phyloP scores from a whole-genome alignment of 1,140 invertebrate genomes.

The Drosophila cardini region DNA sequence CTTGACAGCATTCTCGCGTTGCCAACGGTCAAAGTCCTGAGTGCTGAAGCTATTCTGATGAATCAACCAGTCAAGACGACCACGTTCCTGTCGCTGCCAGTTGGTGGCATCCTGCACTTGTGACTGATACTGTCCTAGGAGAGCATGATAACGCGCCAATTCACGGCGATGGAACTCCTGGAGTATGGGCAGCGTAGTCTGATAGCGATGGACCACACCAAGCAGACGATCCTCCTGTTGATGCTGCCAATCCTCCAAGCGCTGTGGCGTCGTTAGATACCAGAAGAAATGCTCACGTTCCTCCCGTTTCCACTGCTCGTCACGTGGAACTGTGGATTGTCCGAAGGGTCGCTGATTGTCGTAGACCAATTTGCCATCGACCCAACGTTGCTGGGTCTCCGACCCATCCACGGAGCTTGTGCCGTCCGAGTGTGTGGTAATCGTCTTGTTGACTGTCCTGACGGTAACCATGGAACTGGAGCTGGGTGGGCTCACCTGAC shows the following conservation, averaged over 20 bases:
- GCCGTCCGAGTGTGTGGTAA: constrained; percentile 65
- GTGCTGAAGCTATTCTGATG: constrained; percentile 71
- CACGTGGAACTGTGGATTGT: constrained; percentile 49
- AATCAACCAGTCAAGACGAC: constrained; percentile 76
- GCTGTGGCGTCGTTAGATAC: constrained; percentile 65
- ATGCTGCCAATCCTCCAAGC: constrained; percentile 73
- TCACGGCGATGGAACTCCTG: constrained; percentile 75
- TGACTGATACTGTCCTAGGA: constrained; percentile 67
- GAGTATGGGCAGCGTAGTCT: constrained; percentile 59
- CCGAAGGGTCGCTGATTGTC: constrained; percentile 69
- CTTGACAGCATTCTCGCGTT: constrained; percentile 65
- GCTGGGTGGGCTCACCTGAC: constrained; percentile 29
- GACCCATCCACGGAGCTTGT: constrained; percentile 66
- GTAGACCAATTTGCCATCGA: constrained; percentile 71
- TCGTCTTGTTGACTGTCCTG: constrained; percentile 63
- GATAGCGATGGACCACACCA: constrained; percentile 67
- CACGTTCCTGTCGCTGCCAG: constrained; percentile 73
- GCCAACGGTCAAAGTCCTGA: constrained; percentile 79
- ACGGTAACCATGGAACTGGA: constrained; percentile 59
- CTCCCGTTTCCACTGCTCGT: constrained; percentile 79
- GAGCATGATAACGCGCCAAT: constrained; percentile 63
- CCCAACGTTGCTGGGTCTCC: constrained; percentile 68
- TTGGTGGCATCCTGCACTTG: constrained; percentile 55
- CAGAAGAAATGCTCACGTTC: constrained; percentile 81
- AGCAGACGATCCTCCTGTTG: constrained; percentile 78